phyloP scores from a whole-genome alignment of 37 sponge, comb jelly and placozoan genomes.

The Trichoplax adhaerens region DNA sequence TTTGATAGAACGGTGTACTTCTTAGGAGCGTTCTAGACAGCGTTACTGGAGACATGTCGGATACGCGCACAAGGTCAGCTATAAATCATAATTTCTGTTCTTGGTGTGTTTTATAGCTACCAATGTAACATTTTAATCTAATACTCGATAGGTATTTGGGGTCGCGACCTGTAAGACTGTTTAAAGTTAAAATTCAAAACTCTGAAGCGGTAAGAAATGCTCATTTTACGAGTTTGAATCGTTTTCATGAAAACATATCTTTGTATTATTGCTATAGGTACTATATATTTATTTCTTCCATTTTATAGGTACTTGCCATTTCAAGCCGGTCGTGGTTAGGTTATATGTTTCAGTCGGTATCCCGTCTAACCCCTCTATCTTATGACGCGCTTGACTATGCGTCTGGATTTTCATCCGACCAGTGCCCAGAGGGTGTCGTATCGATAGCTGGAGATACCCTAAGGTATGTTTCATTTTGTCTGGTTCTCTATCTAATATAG shows the following conservation, averaged over 20 bases:
- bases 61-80: slow-evolving; percentile 82
- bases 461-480: slow-evolving; percentile 12
- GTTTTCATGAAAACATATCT: neutral
- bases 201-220: slow-evolving; percentile 39
- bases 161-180: slow-evolving; percentile 84
- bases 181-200: slow-evolving; percentile 64
- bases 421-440: slow-evolving; percentile 95
- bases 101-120: neutral
- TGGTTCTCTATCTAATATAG: slow-evolving; percentile 2
- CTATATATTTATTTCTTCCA: neutral
- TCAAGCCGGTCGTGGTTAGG: slow-evolving; percentile 93
- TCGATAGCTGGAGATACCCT: slow-evolving; percentile 91
- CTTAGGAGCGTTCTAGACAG: slow-evolving; percentile 78
- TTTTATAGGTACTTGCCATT: slow-evolving; percentile 59
- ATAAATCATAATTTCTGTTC: neutral
- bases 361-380: slow-evolving; percentile 91
- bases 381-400: slow-evolving; percentile 88
- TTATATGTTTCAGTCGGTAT: slow-evolving; percentile 82
- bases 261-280: neutral
- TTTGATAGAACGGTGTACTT: slow-evolving; percentile 70
- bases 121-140: neutral
- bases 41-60: slow-evolving; percentile 94
- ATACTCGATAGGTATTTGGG: slow-evolving; percentile 57
- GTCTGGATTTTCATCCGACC: slow-evolving; percentile 93
- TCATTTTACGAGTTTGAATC: neutral